phyloP scores from a whole-genome alignment of 2,888 invertebrate species.

The Ypsolopha sequella region DNA sequence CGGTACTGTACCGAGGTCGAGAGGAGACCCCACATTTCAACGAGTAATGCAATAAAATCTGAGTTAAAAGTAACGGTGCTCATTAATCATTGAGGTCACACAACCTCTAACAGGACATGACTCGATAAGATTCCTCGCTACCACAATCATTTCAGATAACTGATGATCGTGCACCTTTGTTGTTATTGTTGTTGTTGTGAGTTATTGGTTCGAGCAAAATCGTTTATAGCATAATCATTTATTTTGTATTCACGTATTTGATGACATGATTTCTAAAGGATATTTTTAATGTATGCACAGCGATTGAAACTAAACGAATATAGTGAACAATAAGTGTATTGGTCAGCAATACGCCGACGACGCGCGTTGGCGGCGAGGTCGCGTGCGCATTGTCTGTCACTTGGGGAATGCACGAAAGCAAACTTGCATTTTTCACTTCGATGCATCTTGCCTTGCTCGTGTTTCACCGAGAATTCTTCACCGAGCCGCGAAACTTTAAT shows the following conservation, averaged over 20 bases:
- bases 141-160: constrained; percentile 19
- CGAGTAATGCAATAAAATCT: constrained; percentile 55
- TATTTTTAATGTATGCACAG: neutral
- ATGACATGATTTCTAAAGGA: neutral
- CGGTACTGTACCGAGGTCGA: constrained; percentile 26
- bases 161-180: neutral
- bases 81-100: constrained; percentile 64
- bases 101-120: constrained; percentile 39
- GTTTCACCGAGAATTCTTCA: constrained; percentile 6
- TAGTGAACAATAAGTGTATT: neutral
- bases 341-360: neutral
- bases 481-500: constrained; percentile 1
- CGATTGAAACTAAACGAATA: neutral
- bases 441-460: constrained; percentile 4
- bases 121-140: constrained; percentile 40
- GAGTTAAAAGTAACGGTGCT: constrained; percentile 58
- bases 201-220: neutral
- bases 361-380: constrained; percentile 3
- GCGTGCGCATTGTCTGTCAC: constrained; percentile 5
- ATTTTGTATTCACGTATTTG: neutral
- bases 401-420: constrained; percentile 9
- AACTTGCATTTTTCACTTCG: constrained; percentile 6
- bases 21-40: constrained; percentile 31
- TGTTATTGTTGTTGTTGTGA: neutral
- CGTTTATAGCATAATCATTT: neutral